phyloP scores from a whole-genome alignment of 1,140 invertebrate genomes.

The Caligus rogercresseyi region DNA sequence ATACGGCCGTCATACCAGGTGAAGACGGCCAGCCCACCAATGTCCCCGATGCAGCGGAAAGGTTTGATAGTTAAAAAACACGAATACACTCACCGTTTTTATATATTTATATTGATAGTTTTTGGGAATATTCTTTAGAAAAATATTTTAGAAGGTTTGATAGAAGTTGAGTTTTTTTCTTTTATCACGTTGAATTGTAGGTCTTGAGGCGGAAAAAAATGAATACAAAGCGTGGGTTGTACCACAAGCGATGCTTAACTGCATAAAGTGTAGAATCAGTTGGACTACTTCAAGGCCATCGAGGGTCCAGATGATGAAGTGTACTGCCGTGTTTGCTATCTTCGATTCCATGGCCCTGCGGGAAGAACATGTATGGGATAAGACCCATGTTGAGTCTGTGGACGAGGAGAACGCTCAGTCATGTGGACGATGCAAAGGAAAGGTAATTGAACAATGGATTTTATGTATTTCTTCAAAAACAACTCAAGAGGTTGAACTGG shows the following conservation, averaged over 20 bases:
- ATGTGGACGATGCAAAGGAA: conserved; percentile 14
- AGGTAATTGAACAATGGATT: conserved; percentile 2
- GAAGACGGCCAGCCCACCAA: conserved; percentile 6
- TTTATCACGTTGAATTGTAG: no score
- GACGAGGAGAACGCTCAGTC: conserved; percentile 1
- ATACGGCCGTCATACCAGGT: conserved; percentile 17
- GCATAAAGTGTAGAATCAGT: conserved; percentile 68
- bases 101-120: no score
- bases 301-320: conserved; percentile 65
- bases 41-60: conserved; percentile 18
- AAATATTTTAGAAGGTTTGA: no score
- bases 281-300: conserved; percentile 77
- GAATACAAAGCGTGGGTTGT: conserved; percentile 20
- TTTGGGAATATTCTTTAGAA: no score
- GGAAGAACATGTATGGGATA: conserved; percentile 16
- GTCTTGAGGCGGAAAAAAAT: conserved; percentile 20
- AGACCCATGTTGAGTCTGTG: background rate
- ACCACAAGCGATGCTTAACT: conserved; percentile 81
- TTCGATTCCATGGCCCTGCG: conserved; percentile 7
- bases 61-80: conserved; percentile 1
- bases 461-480: no score
- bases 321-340: conserved; percentile 17
- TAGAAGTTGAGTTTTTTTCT: no score
- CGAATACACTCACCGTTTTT: background rate
- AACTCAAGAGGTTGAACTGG: no score